phyloP scores from a whole-genome alignment of 1,140 invertebrate species.

The Drosophila sechellia region DNA sequence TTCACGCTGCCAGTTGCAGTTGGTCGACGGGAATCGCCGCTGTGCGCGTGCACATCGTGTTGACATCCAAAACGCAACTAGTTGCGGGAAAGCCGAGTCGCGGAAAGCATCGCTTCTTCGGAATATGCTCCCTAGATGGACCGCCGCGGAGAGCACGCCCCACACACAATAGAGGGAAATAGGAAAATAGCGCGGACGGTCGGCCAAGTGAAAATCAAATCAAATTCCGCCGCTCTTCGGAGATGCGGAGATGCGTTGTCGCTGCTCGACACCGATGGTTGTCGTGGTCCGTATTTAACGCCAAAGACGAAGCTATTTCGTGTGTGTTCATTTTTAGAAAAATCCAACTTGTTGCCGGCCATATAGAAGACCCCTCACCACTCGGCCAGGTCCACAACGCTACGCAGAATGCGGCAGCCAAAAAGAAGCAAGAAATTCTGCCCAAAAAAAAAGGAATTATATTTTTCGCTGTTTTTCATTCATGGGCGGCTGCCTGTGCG shows the following conservation, averaged over 20 bases:
- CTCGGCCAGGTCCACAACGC: conserved; percentile 23
- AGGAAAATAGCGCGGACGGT: conserved; percentile 47
- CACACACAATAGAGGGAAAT: conserved; percentile 72
- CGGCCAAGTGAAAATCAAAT: conserved; percentile 71
- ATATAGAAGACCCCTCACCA: conserved; percentile 51
- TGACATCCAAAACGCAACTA: conserved; percentile 85
- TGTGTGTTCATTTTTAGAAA: conserved; percentile 82
- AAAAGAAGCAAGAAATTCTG: conserved; percentile 23
- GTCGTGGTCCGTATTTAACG: conserved; percentile 70
- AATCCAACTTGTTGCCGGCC: conserved; percentile 81
- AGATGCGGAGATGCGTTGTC: conserved; percentile 59
- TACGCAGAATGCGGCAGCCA: conserved; percentile 19
- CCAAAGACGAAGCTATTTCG: conserved; percentile 81
- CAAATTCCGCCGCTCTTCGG: conserved; percentile 72
- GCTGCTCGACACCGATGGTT: conserved; percentile 34
- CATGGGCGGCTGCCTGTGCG: conserved; percentile 44
- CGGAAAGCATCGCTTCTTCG: conserved; percentile 72
- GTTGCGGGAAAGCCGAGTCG: conserved; percentile 74
- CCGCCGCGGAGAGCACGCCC: conserved; percentile 57
- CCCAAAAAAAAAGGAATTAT: conserved; percentile 4
- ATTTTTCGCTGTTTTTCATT: conserved; percentile 53
- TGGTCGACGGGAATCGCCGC: conserved; percentile 45
- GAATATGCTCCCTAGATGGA: conserved; percentile 84
- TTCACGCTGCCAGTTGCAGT: conserved; percentile 33
- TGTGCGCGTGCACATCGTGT: conserved; percentile 76